A percentile compares a stretch with the other conserved stretches of the same genome.
Conservation (phyloP, 1,140 invertebrate species). For the Pogonognathellus flavescens region DNA sequence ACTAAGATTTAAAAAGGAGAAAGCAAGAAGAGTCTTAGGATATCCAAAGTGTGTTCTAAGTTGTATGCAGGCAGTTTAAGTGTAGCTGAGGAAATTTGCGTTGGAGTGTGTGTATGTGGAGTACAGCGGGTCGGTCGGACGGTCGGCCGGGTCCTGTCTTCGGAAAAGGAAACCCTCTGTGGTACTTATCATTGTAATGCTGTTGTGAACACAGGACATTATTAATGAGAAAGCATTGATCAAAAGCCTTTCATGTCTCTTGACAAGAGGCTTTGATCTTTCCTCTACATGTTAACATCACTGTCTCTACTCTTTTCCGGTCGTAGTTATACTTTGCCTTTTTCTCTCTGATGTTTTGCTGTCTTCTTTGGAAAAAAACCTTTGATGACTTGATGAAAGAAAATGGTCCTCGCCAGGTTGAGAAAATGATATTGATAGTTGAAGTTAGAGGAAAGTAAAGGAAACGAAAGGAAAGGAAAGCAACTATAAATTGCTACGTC, state of each 20-base stretch:
- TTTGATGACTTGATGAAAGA: constrained; percentile 64
- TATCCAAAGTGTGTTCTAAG: no score
- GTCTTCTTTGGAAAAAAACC: constrained; percentile 54
- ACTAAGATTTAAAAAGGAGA: constrained; percentile 15
- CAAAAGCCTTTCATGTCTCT: constrained; percentile 65
- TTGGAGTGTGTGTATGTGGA: background rate
- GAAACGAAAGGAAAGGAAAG: constrained; percentile 33
- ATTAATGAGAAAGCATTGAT: constrained; percentile 66
- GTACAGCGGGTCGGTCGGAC: background rate
- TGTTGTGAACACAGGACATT: constrained; percentile 66
- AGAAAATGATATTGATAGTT: constrained; percentile 63
- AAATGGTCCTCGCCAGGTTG: constrained; percentile 58
- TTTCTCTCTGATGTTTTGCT: constrained; percentile 57
- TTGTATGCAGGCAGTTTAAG: no score
- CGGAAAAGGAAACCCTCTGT: constrained; percentile 52
- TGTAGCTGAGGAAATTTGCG: no score
- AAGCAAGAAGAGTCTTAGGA: background rate
- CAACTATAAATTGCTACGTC: constrained; percentile 28
- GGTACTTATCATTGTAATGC: constrained; percentile 64
- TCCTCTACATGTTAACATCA: constrained; percentile 55
- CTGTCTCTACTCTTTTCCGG: constrained; percentile 59
- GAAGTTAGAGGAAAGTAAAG: constrained; percentile 46
- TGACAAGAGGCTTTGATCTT: constrained; percentile 65
- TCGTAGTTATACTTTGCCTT: constrained; percentile 50
- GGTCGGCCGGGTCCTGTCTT: constrained; percentile 38